A percentile compares a stretch with the other conserved stretches of the same genome.
Conservation (phyloP, 2,888 invertebrate species). For the Schrankia costaestrigalis region DNA sequence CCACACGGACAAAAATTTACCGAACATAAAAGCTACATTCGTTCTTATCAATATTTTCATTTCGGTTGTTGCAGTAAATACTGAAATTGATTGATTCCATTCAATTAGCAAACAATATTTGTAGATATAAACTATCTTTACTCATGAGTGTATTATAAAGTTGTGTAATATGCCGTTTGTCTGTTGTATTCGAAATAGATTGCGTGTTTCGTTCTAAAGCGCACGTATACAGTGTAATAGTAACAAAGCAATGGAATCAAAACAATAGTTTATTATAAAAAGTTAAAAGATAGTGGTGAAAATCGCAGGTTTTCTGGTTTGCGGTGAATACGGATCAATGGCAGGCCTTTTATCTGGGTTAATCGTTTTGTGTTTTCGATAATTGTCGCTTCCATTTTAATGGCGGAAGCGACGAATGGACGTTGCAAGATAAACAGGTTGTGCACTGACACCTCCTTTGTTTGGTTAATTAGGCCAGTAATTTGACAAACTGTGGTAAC, state of each 20-base stretch:
- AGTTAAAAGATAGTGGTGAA: constrained; percentile 10
- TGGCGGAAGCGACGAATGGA: constrained; percentile 19
- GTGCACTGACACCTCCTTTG: too few species aligned
- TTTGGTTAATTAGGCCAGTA: too few species aligned
- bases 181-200: too few species aligned
- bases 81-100: constrained; percentile 39
- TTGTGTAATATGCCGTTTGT: too few species aligned
- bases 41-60: too few species aligned
- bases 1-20: too few species aligned
- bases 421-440: constrained; percentile 20
- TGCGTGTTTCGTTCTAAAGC: too few species aligned
- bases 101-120: constrained; percentile 50
- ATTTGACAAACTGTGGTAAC: too few species aligned
- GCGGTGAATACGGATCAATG: constrained; percentile 42
- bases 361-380: constrained; percentile 52
- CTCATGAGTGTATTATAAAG: too few species aligned
- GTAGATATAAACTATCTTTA: too few species aligned
- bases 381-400: constrained; percentile 48
- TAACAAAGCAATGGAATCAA: neutral
- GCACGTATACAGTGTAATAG: too few species aligned
- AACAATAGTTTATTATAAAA: neutral
- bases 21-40: too few species aligned
- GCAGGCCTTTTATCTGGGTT: constrained; percentile 45
- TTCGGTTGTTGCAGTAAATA: constrained; percentile 3
- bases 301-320: constrained; percentile 37